Evolutionary conservation across 2,888 invertebrate genomes (phyloP).

Genomic region (Sinelater perroti): DNA sequence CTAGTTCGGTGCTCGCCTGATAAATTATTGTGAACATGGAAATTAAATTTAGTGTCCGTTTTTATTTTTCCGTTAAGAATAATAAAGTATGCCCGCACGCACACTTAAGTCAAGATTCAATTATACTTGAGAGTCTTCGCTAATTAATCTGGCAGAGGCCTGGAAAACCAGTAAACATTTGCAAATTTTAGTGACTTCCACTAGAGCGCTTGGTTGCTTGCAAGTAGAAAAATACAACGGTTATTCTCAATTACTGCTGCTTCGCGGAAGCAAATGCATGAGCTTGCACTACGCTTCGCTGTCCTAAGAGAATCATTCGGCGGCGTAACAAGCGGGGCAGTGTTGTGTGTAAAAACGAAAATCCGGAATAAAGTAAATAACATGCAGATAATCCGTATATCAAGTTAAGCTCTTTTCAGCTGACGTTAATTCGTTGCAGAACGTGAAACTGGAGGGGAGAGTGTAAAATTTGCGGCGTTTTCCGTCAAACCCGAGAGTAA

Average conservation of each 20-base stretch:
- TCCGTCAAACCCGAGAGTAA: conserved; percentile 13
- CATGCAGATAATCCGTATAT: conserved; percentile 26
- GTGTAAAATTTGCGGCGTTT: conserved; percentile 24
- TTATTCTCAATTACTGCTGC: too few relatives aligned
- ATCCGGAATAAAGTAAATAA: conserved; percentile 21
- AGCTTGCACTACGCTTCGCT: background rate
- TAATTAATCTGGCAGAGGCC: too few relatives aligned
- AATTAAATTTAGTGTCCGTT: conserved; percentile 11
- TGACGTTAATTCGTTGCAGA: conserved; percentile 20
- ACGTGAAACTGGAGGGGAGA: conserved; percentile 24
- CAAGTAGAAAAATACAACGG: too few relatives aligned
- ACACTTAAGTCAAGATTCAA: too few relatives aligned
- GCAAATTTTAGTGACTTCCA: too few relatives aligned
- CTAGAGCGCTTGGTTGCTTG: too few relatives aligned
- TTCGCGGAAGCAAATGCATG: too few relatives aligned
- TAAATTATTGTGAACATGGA: conserved; percentile 22
- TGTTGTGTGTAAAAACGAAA: conserved; percentile 16
- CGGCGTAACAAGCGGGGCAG: conserved; percentile 6
- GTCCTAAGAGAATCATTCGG: conserved; percentile 9
- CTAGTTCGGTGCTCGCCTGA: conserved; percentile 18
- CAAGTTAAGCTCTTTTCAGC: conserved; percentile 22
- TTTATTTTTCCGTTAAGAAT: too few relatives aligned
- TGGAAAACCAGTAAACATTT: too few relatives aligned
- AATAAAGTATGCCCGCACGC: too few relatives aligned
- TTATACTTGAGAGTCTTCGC: too few relatives aligned